Evolutionary conservation across 2,113 vertebrate genomes (phyloP).

Genomic region (Macrotis lagotis): DNA sequence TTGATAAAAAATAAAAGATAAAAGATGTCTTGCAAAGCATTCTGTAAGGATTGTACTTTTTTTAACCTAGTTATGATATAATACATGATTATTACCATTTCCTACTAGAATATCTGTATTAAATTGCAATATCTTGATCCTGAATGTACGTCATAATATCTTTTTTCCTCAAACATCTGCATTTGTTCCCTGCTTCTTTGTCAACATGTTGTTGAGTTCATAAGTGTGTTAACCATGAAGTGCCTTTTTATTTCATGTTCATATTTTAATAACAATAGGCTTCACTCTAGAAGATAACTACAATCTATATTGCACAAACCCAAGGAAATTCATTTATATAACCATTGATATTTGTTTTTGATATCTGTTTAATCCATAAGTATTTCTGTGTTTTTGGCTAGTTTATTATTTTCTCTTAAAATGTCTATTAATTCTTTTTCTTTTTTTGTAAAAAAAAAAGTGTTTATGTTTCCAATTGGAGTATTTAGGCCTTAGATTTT

Average conservation of each 20-base stretch:
- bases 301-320: not conserved
- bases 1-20: not conserved
- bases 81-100: not conserved
- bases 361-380: not conserved
- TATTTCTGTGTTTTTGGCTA: not conserved
- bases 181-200: not conserved
- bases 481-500: not conserved
- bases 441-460: not conserved
- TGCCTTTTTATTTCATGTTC: not conserved
- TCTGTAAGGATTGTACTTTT: not conserved
- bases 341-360: not conserved
- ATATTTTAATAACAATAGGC: not conserved
- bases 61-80: not conserved
- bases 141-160: not conserved
- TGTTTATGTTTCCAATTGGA: not conserved
- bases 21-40: not conserved
- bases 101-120: not conserved
- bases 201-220: not conserved
- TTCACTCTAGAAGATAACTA: not conserved
- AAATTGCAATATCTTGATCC: not conserved
- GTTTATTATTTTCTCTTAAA: not conserved
- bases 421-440: not conserved
- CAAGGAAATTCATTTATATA: not conserved
- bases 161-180: not conserved
- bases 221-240: not conserved